A percentile compares a stretch with the other conserved stretches of the same genome.
These are phyloP conservation scores for Blastobasis adustella DNA, from an alignment of 2,888 invertebrate species.

Conservation along the genomic window DNA sequence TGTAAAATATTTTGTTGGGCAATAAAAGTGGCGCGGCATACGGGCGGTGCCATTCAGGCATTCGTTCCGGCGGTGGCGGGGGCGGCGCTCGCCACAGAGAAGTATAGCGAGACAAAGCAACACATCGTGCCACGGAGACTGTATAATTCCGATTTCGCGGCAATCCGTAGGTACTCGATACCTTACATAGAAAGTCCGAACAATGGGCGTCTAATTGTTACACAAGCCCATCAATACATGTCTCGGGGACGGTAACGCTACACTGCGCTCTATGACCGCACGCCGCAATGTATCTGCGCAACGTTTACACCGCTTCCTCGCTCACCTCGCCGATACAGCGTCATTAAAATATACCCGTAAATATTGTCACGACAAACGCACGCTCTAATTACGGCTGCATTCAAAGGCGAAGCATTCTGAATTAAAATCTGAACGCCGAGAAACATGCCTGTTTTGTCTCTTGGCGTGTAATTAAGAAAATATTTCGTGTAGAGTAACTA, in stretches of 20 bases:
- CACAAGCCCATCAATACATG: conserved; percentile 44
- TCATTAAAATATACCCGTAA: conserved; percentile 8
- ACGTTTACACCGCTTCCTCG: conserved; percentile 5
- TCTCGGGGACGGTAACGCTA: conserved; percentile 22
- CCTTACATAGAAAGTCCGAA: conserved; percentile 57
- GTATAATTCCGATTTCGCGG: conserved; percentile 51
- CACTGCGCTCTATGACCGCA: too few relatives aligned
- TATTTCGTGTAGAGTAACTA: conserved; percentile 46
- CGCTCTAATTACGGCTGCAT: conserved; percentile 12
- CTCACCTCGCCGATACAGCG: conserved; percentile 2
- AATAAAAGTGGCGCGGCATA: conserved; percentile 26
- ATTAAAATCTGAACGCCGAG: conserved; percentile 22
- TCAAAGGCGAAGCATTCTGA: conserved; percentile 11
- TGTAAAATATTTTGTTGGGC: conserved; percentile 4
- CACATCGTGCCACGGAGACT: conserved; percentile 29
- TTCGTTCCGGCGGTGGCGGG: conserved; percentile 38
- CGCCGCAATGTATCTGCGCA: conserved; percentile 5
- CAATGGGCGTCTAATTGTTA: conserved; percentile 51
- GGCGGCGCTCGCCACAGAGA: neutral
- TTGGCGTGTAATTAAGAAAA: conserved; percentile 47
- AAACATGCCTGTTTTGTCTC: conserved; percentile 37
- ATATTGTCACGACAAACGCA: conserved; percentile 13
- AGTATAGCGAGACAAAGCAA: too few relatives aligned
- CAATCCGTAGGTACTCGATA: conserved; percentile 33
- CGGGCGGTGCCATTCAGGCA: conserved; percentile 27